Conservation (phyloP, 2,888 invertebrate species). For the Apodemia zela region DNA sequence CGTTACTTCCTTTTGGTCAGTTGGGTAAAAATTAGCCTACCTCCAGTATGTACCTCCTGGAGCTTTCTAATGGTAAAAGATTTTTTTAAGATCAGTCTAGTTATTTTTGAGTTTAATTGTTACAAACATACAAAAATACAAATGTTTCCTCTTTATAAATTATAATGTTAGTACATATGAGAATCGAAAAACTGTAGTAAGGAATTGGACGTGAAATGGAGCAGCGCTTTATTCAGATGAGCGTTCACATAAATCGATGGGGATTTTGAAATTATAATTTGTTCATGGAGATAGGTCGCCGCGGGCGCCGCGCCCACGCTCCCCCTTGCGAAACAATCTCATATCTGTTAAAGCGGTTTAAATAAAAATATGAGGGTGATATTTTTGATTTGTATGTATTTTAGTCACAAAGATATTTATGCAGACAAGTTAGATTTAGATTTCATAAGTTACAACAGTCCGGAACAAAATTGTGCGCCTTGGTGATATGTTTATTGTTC, state of each 20-base stretch:
- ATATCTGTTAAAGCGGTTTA: slow-evolving; percentile 9
- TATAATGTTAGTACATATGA: too few relatives aligned
- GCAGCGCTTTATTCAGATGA: slow-evolving; percentile 67
- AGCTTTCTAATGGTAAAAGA: too few relatives aligned
- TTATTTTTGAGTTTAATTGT: too few relatives aligned
- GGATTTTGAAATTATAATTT: slow-evolving; percentile 79
- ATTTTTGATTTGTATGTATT: slow-evolving; percentile 10
- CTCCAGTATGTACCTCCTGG: too few relatives aligned
- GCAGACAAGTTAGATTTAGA: not conserved
- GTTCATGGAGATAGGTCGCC: slow-evolving; percentile 70
- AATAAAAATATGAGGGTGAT: slow-evolving; percentile 18
- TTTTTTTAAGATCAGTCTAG: not conserved
- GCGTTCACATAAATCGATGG: slow-evolving; percentile 75
- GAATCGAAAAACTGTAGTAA: slow-evolving; percentile 31
- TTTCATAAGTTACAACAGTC: not conserved
- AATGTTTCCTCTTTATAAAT: too few relatives aligned
- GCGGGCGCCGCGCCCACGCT: slow-evolving; percentile 66
- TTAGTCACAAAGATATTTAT: not conserved
- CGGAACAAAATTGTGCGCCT: not conserved
- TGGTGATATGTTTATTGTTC: not conserved
- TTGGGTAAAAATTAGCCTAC: too few relatives aligned
- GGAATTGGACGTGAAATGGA: slow-evolving; percentile 50
- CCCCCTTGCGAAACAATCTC: slow-evolving; percentile 17
- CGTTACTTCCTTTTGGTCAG: too few relatives aligned
- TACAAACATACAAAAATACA: too few relatives aligned